Evolutionary conservation across 2,113 vertebrate genomes (phyloP), one percentile per base, ranked within the genome.

Genomic region (Mastomys coucha): DNA sequence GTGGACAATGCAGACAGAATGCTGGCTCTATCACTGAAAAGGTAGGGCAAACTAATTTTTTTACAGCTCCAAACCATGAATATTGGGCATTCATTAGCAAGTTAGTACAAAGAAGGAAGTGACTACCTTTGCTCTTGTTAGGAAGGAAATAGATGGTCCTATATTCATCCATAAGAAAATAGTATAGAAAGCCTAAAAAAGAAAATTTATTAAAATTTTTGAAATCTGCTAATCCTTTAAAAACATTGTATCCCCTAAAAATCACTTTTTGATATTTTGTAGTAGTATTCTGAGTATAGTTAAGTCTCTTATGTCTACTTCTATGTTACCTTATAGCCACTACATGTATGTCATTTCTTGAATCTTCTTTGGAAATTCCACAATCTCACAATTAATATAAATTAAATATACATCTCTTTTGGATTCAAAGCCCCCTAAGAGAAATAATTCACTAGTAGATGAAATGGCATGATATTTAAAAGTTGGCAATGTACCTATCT

Each of bases 401-500:
- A 19, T 4, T 42, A 89, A 87, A n/a, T 85, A n/a, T 45, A 73
- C 77, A 88, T 24, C 28, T 4, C 84, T 33, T 4, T 42, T 94
- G 56, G 19, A 88, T 60, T 56, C 17, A 95, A 72, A 49, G 6
- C 26, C 6, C 84, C 19, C 14, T 89, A 26, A 12, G 1, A 56
- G 14, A 89, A 87, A 77, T 77, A n/a, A 42, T 76, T 81, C 24
- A 76, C 42, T 73, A 78, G 33, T 5, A 89, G 45, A 42, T 93
- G 67, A 96, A 92, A 42, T 95, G 31, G 1, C 10, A 81, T 94
- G n/a, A 9, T 90, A 31, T 76, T 88, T 91, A 95, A 94, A 91
- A 17, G 31, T 78, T 95, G 63, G 17, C 53, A 84, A 39, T 58
- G 10, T 2, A 76, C 11, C 45, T 92, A 24, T n/a, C 2, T 9